Conservation (phyloP, 1,140 invertebrate species). For the fruit fly (Drosophila melanogaster) region Release_6_plus_ISO1_MT NT_033779.5:10755001-10755500, state of each 20-base stretch:
- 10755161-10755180: conserved; percentile 77
- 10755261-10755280: conserved; percentile 46
- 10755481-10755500: conserved; percentile 62
- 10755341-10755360: conserved; percentile 12
- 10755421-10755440: conserved; percentile 61
- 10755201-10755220: conserved; percentile 15
- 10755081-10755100: conserved; percentile 73
- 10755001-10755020: conserved; percentile 82
- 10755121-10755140: conserved; percentile 53
- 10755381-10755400: conserved; percentile 29
- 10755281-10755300: conserved; percentile 18
- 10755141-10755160: conserved; percentile 69
- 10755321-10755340: too few relatives aligned
- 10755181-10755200: conserved; percentile 65
- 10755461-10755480: conserved; percentile 62
- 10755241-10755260: conserved; percentile 71
- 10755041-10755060: conserved; percentile 65
- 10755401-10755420: conserved; percentile 46
- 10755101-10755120: conserved; percentile 64
- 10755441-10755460: conserved; percentile 53
- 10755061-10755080: conserved; percentile 70
- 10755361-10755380: conserved; percentile 26
- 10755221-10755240: conserved; percentile 25
- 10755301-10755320: conserved; percentile 6
- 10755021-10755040: conserved; percentile 74